Percentiles rank a stretch among this genome's conserved stretches.
Evolutionary conservation across 2,888 invertebrate species (phyloP).

Genomic region (Pristionchus mayeri): DNA sequence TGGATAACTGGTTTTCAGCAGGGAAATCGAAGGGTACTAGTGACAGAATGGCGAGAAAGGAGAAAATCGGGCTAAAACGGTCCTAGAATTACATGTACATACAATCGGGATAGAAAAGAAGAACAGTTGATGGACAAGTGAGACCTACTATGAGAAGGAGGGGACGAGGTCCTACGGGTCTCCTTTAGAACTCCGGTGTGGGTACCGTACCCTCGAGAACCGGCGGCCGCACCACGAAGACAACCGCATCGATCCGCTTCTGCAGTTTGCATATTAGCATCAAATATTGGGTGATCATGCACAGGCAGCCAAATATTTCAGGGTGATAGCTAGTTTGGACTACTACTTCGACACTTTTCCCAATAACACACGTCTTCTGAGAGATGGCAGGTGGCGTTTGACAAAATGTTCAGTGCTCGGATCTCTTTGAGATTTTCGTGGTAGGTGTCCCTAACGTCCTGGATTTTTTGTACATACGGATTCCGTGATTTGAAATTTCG

Average conservation of each 20-base stretch:
- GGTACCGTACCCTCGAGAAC: slow-evolving; percentile 37
- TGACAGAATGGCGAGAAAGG: background rate
- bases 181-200: slow-evolving; percentile 1
- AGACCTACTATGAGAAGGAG: slow-evolving; percentile 5
- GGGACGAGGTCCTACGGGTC: background rate
- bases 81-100: slow-evolving; percentile 34
- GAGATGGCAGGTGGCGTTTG: too few relatives aligned
- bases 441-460: too few relatives aligned
- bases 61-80: background rate
- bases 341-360: too few relatives aligned
- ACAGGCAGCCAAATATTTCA: too few relatives aligned
- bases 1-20: background rate
- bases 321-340: too few relatives aligned
- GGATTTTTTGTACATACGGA: too few relatives aligned
- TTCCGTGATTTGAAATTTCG: too few relatives aligned
- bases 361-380: too few relatives aligned
- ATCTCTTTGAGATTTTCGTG: too few relatives aligned
- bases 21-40: background rate
- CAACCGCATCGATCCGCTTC: slow-evolving; percentile 36
- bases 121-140: background rate
- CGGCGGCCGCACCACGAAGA: slow-evolving; percentile 29
- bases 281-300: too few relatives aligned
- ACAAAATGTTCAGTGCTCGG: too few relatives aligned
- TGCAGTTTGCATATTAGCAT: background rate
- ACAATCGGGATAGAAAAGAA: background rate